Evolutionary conservation across 1,140 invertebrate species (phyloP), one percentile per base, ranked within the genome.

Genomic region (Prorops nasuta): DNA sequence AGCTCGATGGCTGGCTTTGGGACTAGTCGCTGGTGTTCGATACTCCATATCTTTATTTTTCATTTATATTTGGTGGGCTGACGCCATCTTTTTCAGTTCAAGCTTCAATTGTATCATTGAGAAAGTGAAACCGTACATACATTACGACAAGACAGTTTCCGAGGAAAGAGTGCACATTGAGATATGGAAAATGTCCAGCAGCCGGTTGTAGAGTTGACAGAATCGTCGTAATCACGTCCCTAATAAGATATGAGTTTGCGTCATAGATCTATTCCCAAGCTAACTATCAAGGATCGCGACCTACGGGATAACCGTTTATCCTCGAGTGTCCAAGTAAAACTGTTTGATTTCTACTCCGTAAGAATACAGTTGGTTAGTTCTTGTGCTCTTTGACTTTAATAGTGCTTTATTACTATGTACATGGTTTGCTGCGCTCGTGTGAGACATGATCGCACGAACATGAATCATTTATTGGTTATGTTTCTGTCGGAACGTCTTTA

Each of bases 331-430:
- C 63, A 67, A 59, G 54, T 62, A 62, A 67, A 62, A 58, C 57
- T 54, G 59, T 57, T 51, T 53, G 38, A 49, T 65, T 54, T 53
- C 38, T 40, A 60, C 38, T 54, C 44, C 53, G 45, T 56, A 44
- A 28, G 47, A 51, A 43, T 54, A 52, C 51, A 64, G 56, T 67
- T 64, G 65, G 65, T 66, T 67, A 67, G 65, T 64, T 59, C n/a
- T n/a, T n/a, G n/a, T n/a, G n/a, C n/a, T n/a, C n/a, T n/a, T n/a
- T n/a, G n/a, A n/a, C n/a, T n/a, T n/a, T n/a, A n/a, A n/a, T n/a
- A n/a, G n/a, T n/a, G n/a, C n/a, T n/a, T n/a, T n/a, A n/a, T n/a
- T n/a, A n/a, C n/a, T n/a, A n/a, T n/a, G n/a, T n/a, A n/a, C n/a
- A n/a, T n/a, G n/a, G n/a, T n/a, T n/a, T n/a, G n/a, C n/a, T n/a